Evolutionary conservation across 2,888 invertebrate genomes (phyloP).

Genomic region (Callinectes sapidus): DNA sequence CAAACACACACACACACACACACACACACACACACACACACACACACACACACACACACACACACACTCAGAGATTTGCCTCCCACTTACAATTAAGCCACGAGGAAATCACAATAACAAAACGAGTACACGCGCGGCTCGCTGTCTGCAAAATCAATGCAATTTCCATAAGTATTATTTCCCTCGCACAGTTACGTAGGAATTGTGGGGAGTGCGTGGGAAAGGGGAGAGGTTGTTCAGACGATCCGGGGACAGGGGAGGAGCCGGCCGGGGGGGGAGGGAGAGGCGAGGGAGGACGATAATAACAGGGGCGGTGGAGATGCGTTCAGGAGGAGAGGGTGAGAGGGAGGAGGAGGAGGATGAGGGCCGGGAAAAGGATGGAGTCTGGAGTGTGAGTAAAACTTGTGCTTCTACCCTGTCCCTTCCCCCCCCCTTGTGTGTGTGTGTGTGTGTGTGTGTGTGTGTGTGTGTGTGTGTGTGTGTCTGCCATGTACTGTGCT

Average conservation of each 20-base stretch:
- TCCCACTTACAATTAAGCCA: background rate
- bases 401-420: background rate
- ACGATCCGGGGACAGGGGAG: slow-evolving; percentile 16
- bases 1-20: slow-evolving; percentile 13
- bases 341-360: background rate
- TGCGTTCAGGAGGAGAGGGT: background rate
- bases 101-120: background rate
- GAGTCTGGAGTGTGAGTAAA: background rate
- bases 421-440: background rate
- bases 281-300: background rate
- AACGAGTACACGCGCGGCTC: background rate
- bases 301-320: slow-evolving; percentile 28
- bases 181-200: background rate
- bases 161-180: slow-evolving; percentile 4
- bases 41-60: slow-evolving; percentile 34
- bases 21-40: slow-evolving; percentile 38
- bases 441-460: background rate
- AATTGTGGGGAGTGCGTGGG: background rate
- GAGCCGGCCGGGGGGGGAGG: background rate
- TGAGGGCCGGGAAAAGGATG: background rate
- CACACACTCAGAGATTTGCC: background rate
- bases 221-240: slow-evolving; percentile 30
- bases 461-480: background rate
- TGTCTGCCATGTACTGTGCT: background rate
- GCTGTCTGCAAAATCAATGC: background rate